Percentiles rank a stretch among this genome's conserved stretches.
These are phyloP conservation scores for Polietes domitor DNA, from an alignment of 2,888 invertebrate genomes.

Conservation along the genomic window DNA sequence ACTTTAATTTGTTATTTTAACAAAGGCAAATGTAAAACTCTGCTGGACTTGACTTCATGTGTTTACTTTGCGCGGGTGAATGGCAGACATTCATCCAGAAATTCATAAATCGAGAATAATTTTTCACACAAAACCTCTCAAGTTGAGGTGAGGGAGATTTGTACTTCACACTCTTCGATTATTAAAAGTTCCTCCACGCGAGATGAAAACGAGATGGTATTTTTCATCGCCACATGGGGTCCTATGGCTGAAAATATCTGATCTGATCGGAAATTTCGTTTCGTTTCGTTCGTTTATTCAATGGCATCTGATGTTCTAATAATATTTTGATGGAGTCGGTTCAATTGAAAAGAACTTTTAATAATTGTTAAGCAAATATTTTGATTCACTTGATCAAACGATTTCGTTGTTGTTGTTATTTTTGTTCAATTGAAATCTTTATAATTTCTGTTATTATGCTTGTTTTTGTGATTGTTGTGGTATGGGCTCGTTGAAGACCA, in stretches of 20 bases:
- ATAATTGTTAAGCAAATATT: slow-evolving; percentile 56
- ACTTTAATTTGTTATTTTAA: slow-evolving; percentile 59
- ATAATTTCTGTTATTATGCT: too few species aligned
- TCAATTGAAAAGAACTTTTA: slow-evolving; percentile 28
- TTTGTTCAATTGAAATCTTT: too few species aligned
- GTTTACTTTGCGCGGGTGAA: not conserved
- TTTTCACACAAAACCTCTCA: slow-evolving; percentile 36
- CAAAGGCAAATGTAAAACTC: slow-evolving; percentile 52
- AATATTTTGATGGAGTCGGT: slow-evolving; percentile 17
- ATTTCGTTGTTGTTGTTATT: slow-evolving; percentile 22
- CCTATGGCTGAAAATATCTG: slow-evolving; percentile 26
- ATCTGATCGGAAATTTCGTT: slow-evolving; percentile 5
- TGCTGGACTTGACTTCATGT: not conserved
- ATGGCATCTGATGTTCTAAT: slow-evolving; percentile 8
- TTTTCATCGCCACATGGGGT: slow-evolving; percentile 48
- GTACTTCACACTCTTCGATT: slow-evolving; percentile 46
- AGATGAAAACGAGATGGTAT: slow-evolving; percentile 30
- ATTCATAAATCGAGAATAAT: slow-evolving; percentile 58
- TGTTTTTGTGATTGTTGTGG: too few species aligned
- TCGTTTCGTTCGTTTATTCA: too few species aligned
- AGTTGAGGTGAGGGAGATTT: not conserved
- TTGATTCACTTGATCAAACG: slow-evolving; percentile 48
- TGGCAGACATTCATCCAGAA: slow-evolving; percentile 6
- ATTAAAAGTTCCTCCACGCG: slow-evolving; percentile 32
- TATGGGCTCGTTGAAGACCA: too few species aligned